These are phyloP conservation scores for Hemibagrus guttatus DNA, from an alignment of 2,797 vertebrate genomes.

Conservation along the genomic window DNA sequence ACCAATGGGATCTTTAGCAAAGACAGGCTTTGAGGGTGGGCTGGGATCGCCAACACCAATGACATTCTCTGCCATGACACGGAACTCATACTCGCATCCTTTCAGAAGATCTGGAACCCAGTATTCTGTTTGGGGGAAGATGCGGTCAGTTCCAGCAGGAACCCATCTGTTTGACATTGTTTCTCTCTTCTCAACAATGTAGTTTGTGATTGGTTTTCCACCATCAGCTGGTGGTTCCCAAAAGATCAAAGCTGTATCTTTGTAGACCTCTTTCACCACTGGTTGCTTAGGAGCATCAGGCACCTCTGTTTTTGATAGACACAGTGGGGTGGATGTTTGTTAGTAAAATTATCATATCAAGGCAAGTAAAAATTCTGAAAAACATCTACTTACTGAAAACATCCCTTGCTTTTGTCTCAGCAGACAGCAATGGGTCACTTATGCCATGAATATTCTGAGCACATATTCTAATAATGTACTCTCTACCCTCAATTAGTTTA, in stretches of 20 bases:
- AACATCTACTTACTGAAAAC: conserved; percentile 86
- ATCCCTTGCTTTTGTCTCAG: conserved; percentile 90
- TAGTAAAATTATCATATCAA: conserved; percentile 9
- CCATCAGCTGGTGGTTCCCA: conserved; percentile 96
- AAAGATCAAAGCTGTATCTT: conserved; percentile 87
- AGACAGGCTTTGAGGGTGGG: conserved; percentile 92
- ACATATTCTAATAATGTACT: conserved; percentile 93
- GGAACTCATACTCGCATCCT: conserved; percentile 97
- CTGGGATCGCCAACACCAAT: conserved; percentile 94
- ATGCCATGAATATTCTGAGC: conserved; percentile 97
- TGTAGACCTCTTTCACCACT: conserved; percentile 87
- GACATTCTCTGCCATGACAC: conserved; percentile 95
- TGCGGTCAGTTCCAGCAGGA: conserved; percentile 85
- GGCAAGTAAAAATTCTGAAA: background rate
- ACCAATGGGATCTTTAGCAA: conserved; percentile 97
- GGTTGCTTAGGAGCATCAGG: conserved; percentile 94
- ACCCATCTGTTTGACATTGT: conserved; percentile 92
- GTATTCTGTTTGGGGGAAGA: conserved; percentile 86
- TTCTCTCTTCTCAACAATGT: conserved; percentile 96
- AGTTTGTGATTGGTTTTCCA: conserved; percentile 95
- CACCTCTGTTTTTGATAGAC: conserved; percentile 78
- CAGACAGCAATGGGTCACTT: conserved; percentile 91
- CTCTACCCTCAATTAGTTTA: conserved; percentile 94
- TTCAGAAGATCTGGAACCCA: conserved; percentile 90
- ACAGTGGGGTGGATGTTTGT: conserved; percentile 28